These are phyloP conservation scores for Hippopotamyrus pictus DNA, from an alignment of 2,797 vertebrate genomes.

Conservation along the genomic window DNA sequence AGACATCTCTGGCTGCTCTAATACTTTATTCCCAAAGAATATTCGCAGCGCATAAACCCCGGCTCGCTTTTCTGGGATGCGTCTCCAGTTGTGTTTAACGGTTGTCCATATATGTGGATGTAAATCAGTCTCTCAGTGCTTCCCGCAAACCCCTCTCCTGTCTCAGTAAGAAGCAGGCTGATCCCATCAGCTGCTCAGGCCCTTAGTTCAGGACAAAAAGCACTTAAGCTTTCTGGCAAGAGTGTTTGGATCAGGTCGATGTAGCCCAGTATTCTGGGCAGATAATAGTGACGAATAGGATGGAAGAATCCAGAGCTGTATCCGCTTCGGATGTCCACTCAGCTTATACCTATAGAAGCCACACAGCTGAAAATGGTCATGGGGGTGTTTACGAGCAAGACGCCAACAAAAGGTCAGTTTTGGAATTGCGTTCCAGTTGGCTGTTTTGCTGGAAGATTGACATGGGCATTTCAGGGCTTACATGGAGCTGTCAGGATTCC, in stretches of 20 bases:
- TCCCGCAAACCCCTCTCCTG: background rate
- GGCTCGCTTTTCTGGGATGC: background rate
- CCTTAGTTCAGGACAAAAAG: slow-evolving; percentile 39
- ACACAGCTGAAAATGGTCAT: slow-evolving; percentile 12
- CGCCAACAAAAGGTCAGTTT: background rate
- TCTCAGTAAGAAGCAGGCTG: slow-evolving; percentile 21
- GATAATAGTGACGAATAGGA: slow-evolving; percentile 34
- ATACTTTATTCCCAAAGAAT: background rate
- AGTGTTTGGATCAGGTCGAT: slow-evolving; percentile 45
- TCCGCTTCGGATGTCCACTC: background rate
- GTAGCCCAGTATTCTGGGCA: slow-evolving; percentile 35
- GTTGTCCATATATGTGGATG: background rate
- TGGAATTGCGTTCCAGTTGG: background rate
- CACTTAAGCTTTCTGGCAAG: slow-evolving; percentile 43
- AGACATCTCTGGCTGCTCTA: background rate
- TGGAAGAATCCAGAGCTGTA: slow-evolving; percentile 25
- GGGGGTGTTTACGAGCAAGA: background rate
- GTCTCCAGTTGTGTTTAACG: background rate
- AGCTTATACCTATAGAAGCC: slow-evolving; percentile 19
- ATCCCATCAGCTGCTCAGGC: slow-evolving; percentile 45
- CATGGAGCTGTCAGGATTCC: background rate
- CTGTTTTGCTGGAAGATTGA: background rate
- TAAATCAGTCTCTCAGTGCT: background rate
- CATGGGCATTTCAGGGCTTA: background rate
- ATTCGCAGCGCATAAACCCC: background rate